phyloP scores from a whole-genome alignment of 2,888 invertebrate genomes.

The Philopedon plagiatum region DNA sequence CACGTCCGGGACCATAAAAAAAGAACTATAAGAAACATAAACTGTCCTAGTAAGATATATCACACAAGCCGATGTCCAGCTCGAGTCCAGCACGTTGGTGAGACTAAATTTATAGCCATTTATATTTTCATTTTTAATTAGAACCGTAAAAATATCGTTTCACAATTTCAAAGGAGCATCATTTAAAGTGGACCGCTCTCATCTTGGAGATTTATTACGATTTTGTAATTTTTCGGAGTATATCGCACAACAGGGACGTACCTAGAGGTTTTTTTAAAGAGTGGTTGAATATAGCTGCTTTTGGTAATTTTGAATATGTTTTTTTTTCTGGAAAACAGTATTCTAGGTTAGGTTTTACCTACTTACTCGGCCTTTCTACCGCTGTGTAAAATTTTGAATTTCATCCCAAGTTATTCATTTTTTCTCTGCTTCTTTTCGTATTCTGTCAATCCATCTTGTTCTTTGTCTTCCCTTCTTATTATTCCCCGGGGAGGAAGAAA shows the following conservation, averaged over 20 bases:
- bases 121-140: conserved; percentile 45
- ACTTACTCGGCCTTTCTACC: no score
- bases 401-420: no score
- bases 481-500: no score
- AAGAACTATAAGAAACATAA: not conserved
- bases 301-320: no score
- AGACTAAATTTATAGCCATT: conserved; percentile 38
- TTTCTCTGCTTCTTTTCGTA: no score
- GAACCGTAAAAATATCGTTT: conserved; percentile 39
- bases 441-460: no score
- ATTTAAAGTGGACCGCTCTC: conserved; percentile 44
- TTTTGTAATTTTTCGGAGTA: conserved; percentile 22
- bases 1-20: not conserved
- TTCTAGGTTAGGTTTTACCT: no score
- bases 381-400: no score
- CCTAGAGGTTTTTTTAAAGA: not conserved
- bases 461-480: no score
- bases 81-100: not conserved
- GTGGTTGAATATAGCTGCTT: no score
- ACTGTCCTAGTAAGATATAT: conserved; percentile 23
- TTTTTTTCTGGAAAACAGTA: no score
- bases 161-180: conserved; percentile 35
- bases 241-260: conserved; percentile 13
- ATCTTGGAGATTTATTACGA: conserved; percentile 34
- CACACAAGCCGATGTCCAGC: not conserved